Conservation (phyloP, 2,888 invertebrate species). For the Synanthedon tipuliformis region DNA sequence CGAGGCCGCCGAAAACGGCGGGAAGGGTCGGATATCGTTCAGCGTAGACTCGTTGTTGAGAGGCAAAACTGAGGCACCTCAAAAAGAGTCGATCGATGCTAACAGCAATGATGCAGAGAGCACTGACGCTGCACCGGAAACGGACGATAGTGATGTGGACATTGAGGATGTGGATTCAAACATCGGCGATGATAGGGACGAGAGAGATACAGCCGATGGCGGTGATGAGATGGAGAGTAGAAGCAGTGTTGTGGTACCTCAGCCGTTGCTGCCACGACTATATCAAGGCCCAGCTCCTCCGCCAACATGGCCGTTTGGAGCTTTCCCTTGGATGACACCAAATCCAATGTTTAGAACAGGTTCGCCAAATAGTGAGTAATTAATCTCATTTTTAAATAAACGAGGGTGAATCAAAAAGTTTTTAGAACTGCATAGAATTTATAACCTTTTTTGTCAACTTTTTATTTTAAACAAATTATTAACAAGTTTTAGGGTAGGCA, state of each 20-base stretch:
- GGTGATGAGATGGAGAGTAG: conserved; percentile 55
- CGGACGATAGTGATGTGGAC: conserved; percentile 63
- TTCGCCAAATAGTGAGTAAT: conserved; percentile 69
- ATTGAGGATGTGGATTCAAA: conserved; percentile 60
- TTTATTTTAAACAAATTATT: no score
- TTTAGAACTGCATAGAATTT: no score
- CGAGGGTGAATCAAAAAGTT: no score
- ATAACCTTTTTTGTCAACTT: no score
- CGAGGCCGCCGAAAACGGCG: conserved; percentile 59
- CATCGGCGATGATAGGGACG: conserved; percentile 53
- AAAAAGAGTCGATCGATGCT: conserved; percentile 35
- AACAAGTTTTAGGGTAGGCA: no score
- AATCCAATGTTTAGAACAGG: conserved; percentile 71
- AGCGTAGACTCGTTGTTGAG: conserved; percentile 77
- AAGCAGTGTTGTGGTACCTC: conserved; percentile 74
- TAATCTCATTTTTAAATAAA: not conserved
- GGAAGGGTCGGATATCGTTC: conserved; percentile 78
- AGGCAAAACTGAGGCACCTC: conserved; percentile 36
- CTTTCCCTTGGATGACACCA: conserved; percentile 75
- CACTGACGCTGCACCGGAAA: conserved; percentile 40
- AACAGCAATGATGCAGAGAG: conserved; percentile 56
- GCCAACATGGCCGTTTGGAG: conserved; percentile 72
- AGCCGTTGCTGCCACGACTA: conserved; percentile 74
- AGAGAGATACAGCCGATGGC: conserved; percentile 48
- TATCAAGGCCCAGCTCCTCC: conserved; percentile 67